Evolutionary conservation across 1,140 invertebrate genomes (phyloP), one percentile per base, ranked within the genome.

Genomic region (Cheumatopsyche charites): DNA sequence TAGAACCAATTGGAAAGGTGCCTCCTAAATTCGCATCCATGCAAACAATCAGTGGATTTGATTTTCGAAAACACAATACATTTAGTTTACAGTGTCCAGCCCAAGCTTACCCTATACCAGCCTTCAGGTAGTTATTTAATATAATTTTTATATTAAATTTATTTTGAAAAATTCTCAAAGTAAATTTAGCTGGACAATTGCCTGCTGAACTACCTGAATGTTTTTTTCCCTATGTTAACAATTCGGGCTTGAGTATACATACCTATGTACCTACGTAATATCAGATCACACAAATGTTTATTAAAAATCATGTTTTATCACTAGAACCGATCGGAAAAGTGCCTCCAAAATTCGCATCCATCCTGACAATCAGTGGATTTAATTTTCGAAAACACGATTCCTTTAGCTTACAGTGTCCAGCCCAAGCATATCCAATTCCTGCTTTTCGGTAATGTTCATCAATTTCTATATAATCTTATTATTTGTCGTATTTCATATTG

Each of bases 361-460:
- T 82, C 52, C 77, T 85, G 66, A 85, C 86, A 79, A 81, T 84
- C 73, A 86, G 82, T 25, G 83, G 82, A 79, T 83, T 83, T 72
- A 81, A 81, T 76, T 77, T 80, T 70, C 81, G 79, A 77, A 26
- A 74, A 21, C 77, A 76, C 79, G 79, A 80, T 42, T 70, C 69
- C 62, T 77, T 79, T 71, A 78, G 79, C n/a, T 79, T 85, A 49
- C 83, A 87, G 70, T 91, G 89, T 80, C 86, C 88, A 58, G 90
- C 89, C 42, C 89, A 90, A 81, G 89, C 87, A 29, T 90, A 86
- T 79, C 89, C 89, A 58, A 85, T 87, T 29, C 87, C 87, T 55
- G 76, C 80, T 70, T 86, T 84, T 80, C 87, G 86, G 87, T 88
- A 82, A 80, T 63, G n/a, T 25, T 19, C 3, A 36, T 36, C 29